These are phyloP conservation scores for Holocentrus rufus DNA, from an alignment of 2,797 vertebrate genomes.

Conservation along the genomic window DNA sequence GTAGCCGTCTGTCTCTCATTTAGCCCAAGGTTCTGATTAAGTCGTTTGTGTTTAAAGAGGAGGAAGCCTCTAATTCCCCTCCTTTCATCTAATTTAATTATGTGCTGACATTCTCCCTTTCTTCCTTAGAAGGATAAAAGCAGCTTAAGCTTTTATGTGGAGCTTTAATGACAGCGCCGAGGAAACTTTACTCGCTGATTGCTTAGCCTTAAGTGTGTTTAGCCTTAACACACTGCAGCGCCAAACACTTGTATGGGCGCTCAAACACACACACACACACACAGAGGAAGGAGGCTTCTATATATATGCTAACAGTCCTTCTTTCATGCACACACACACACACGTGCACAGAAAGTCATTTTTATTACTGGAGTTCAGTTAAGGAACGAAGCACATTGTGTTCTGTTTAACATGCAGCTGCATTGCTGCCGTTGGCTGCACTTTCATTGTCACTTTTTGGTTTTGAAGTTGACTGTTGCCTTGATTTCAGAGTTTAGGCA, in stretches of 20 bases:
- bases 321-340: conserved; percentile 1
- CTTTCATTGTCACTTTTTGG: conserved; percentile 28
- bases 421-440: conserved; percentile 25
- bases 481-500: conserved; percentile 11
- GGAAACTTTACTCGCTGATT: conserved; percentile 75
- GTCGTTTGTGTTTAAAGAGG: conserved; percentile 79
- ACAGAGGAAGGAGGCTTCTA: not conserved
- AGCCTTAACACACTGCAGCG: conserved; percentile 56
- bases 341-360: conserved; percentile 17
- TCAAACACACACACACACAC: conserved; percentile 2
- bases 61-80: conserved; percentile 78
- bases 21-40: conserved; percentile 80
- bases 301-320: too few relatives aligned
- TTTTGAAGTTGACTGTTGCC: conserved; percentile 4
- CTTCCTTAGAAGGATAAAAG: conserved; percentile 78
- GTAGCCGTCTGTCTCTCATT: conserved; percentile 74
- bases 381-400: conserved; percentile 7
- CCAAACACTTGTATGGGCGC: conserved; percentile 32
- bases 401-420: conserved; percentile 38
- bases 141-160: conserved; percentile 80
- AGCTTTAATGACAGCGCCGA: conserved; percentile 75
- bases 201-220: conserved; percentile 75
- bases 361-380: conserved; percentile 24
- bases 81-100: conserved; percentile 83
- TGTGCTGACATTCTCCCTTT: conserved; percentile 76